Evolutionary conservation across 2,797 vertebrate species (phyloP), one percentile per base, ranked within the genome.

Genomic region (Danio albolineatus): DNA sequence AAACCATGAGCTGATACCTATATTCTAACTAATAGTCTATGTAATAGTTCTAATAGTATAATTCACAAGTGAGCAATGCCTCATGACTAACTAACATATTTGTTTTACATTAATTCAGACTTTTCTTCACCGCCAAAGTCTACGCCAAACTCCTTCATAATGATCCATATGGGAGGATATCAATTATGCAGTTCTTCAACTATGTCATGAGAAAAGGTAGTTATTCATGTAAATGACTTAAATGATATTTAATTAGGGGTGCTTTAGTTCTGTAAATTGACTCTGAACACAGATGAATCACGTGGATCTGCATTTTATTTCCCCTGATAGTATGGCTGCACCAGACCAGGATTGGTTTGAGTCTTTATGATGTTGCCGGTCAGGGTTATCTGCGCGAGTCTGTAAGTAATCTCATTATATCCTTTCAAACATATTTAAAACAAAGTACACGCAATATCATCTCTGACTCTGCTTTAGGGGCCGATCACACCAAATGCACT

Each of bases 111-210:
- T 78, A 8, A 14, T 82, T 78, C 89, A 99, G 98, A 84, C 95
- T 96, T 21, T 99, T 99, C 89, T 99, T 99, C 86, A 96, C 96
- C 81, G 96, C 97, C 9, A 95, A 96, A 92, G 95, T 99, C 41
- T 99, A 96, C 80, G 95, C 96, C 86, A 99, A 99, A 87, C 95
- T 99, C 82, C 93, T 98, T 74, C 94, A 96, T 89, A 97, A 84
- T 46, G 98, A 99, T 89, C 95, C 96, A 9, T 96, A 98, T 4
- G 97, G 98, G 85, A 94, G 98, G 86, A 97, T 99, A 90, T 98
- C 98, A 79, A 98, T 99, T 85, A 98, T 99, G 97, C 97, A 99
- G 89, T 99, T 99, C 90, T 99, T 99, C 86, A 99, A 99, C 90
- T 99, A 98, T 13, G 97, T 99, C 86, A 99, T 99, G 97, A 94